These are phyloP conservation scores for Petroica traversi DNA, from an alignment of 2,113 vertebrate species.

Conservation along the genomic window DNA sequence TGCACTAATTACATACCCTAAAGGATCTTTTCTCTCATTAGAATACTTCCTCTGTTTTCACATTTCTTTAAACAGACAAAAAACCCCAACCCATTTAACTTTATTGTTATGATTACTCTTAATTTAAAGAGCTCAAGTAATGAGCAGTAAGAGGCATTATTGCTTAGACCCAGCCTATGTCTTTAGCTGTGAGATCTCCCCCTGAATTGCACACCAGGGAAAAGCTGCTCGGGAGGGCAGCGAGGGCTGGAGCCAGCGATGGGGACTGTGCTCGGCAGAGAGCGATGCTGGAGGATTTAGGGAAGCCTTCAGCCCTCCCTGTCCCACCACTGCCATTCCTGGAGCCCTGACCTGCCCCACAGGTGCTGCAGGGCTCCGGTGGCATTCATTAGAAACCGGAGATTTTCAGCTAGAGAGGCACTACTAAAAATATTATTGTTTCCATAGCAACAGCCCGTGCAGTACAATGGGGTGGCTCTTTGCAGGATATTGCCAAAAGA, in stretches of 20 bases:
- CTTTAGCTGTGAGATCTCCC: neutral
- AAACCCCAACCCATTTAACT: accelerated
- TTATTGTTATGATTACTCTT: neutral
- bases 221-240: neutral
- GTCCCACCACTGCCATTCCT: accelerated
- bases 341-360: neutral
- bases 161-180: neutral
- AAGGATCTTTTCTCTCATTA: neutral
- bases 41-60: neutral
- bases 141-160: neutral
- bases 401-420: constrained; percentile 22
- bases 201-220: neutral
- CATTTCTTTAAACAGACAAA: neutral
- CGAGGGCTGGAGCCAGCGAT: neutral
- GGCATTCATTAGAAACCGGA: neutral
- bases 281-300: neutral
- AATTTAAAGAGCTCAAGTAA: neutral
- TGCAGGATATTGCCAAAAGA: constrained; percentile 14
- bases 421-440: constrained; percentile 53
- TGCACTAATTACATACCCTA: neutral
- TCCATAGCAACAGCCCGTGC: constrained; percentile 11
- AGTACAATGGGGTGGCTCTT: constrained; percentile 12
- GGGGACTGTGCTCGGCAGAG: neutral
- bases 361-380: neutral
- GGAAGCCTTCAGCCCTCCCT: neutral